Percentiles rank a stretch among this genome's conserved stretches.
These are phyloP conservation scores for Melinaea marsaeus DNA, from an alignment of 2,888 invertebrate genomes.

Conservation along the genomic window DNA sequence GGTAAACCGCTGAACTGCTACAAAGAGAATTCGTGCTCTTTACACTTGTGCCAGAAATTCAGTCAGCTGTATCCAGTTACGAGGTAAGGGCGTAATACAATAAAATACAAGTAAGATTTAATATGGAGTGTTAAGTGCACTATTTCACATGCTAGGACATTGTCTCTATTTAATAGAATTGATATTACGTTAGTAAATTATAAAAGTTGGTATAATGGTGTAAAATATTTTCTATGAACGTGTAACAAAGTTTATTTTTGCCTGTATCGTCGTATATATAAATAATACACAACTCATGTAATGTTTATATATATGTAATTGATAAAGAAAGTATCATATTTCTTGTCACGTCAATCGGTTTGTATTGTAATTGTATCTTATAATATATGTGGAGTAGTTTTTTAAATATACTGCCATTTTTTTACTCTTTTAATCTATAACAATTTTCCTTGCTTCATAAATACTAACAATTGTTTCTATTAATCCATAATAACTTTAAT, in stretches of 20 bases:
- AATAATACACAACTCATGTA: conserved; percentile 2
- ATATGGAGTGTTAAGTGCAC: conserved; percentile 10
- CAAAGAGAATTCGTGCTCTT: conserved; percentile 83
- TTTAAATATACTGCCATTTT: no score
- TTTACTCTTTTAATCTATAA: no score
- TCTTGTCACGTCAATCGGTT: not conserved
- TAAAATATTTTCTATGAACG: not conserved
- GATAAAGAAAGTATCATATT: not conserved
- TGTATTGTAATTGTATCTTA: not conserved
- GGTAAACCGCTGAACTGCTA: conserved; percentile 83
- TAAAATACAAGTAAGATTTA: conserved; percentile 12
- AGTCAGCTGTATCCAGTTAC: conserved; percentile 89
- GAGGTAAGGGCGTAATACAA: conserved; percentile 55
- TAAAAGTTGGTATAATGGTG: not conserved
- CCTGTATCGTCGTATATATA: not conserved
- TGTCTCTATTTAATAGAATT: not conserved
- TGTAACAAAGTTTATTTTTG: not conserved
- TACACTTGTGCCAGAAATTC: conserved; percentile 93
- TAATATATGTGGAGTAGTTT: no score
- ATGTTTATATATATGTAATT: conserved; percentile 1
- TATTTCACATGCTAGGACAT: not conserved
- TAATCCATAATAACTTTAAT: no score
- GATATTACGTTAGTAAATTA: conserved; percentile 1
- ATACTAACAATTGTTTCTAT: no score
- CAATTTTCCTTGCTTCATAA: no score